These are phyloP conservation scores for Zaprionus ornatus DNA, from an alignment of 1,140 invertebrate species.

Conservation along the genomic window DNA sequence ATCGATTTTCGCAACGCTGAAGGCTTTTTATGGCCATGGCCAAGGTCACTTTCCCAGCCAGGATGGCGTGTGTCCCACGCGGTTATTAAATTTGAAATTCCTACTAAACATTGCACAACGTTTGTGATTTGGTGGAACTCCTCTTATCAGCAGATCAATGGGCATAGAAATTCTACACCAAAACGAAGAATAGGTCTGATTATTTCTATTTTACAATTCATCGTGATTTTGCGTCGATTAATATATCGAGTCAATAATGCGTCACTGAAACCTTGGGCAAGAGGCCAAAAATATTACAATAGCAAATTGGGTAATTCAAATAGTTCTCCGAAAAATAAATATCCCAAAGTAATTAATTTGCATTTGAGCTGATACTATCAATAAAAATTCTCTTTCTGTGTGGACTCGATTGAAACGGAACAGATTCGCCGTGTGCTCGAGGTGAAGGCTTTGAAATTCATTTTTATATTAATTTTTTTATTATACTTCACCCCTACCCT, in stretches of 20 bases:
- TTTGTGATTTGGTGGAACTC: background rate
- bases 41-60: conserved; percentile 38
- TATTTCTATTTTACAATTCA: conserved; percentile 27
- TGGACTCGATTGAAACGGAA: background rate
- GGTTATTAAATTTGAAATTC: background rate
- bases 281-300: background rate
- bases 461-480: background rate
- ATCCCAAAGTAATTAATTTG: background rate
- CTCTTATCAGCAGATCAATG: conserved; percentile 11
- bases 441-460: background rate
- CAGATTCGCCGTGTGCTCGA: background rate
- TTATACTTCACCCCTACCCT: background rate
- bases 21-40: background rate
- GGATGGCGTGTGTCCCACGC: background rate
- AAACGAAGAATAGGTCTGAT: background rate
- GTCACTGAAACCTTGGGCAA: background rate
- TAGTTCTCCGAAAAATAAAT: background rate
- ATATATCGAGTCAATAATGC: conserved; percentile 6
- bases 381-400: background rate
- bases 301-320: background rate
- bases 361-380: background rate
- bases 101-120: background rate
- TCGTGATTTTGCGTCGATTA: conserved; percentile 38
- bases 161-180: background rate
- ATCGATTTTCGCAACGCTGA: conserved; percentile 44